These are phyloP conservation scores for Heliocidaris erythrogramma DNA, from an alignment of 35 echinoderm and acorn worm genomes.

Conservation along the genomic window DNA sequence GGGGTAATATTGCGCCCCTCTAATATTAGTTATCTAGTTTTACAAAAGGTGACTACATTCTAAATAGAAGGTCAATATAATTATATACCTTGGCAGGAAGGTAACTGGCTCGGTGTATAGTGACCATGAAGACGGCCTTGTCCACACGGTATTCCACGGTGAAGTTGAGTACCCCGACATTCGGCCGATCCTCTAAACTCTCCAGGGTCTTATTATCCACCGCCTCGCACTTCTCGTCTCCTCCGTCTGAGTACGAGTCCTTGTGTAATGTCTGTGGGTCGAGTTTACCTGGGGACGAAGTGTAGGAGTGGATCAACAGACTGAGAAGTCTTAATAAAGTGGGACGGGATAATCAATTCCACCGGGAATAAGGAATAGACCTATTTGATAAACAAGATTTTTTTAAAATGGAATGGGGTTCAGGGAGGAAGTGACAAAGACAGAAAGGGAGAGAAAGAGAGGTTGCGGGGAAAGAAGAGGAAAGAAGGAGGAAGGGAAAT, in stretches of 20 bases:
- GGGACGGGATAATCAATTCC: neutral
- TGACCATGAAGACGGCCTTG: slow-evolving; percentile 91
- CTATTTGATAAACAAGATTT: neutral
- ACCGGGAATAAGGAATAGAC: neutral
- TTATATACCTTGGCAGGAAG: slow-evolving; percentile 63
- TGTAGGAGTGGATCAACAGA: neutral
- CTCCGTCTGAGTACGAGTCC: slow-evolving; percentile 91
- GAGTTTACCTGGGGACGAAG: slow-evolving; percentile 46
- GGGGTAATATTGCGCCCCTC: no score
- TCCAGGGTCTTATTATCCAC: slow-evolving; percentile 64
- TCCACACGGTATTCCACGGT: slow-evolving; percentile 88
- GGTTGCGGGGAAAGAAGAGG: neutral
- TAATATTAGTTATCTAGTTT: no score
- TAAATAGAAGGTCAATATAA: neutral
- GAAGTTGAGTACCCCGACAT: slow-evolving; percentile 81
- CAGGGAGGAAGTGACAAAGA: neutral
- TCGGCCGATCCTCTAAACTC: slow-evolving; percentile 47
- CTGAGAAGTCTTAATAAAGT: neutral
- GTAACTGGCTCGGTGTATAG: slow-evolving; percentile 84
- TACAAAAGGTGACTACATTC: neutral
- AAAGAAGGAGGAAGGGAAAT: neutral
- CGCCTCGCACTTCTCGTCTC: slow-evolving; percentile 67
- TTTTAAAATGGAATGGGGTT: no score
- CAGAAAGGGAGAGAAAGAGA: neutral
- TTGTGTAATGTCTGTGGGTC: slow-evolving; percentile 80